Evolutionary conservation across 2,113 vertebrate genomes (phyloP), one percentile per base, ranked within the genome.

Genomic region (Psammodynastes pulverulentus): DNA sequence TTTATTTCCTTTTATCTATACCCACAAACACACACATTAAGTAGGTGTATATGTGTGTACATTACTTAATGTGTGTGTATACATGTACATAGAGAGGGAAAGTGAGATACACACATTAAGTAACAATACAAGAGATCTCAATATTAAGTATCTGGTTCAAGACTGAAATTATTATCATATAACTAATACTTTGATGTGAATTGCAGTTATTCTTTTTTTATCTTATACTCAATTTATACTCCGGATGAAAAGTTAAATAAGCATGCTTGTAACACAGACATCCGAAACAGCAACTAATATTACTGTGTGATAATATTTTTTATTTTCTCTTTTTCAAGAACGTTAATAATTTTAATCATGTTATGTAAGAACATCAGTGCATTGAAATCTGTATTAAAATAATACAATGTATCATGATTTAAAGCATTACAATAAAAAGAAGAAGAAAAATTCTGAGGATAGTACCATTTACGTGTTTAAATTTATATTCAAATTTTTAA

Each of bases 401-500:
- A 79, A 43, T 79, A 79, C 34, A 43, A 79, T 19, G 67, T 39
- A 9, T 79, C 34, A 39, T 39, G 34, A 79, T 39, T 79, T 39
- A 79, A 39, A 79, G 17, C 34, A 39, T 39, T 39, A 19, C 15
- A 79, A 39, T 72, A 34, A 72, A 19, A 79, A 39, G 34, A 79
- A 26, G 24, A 58, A 79, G 34, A 39, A 39, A 3, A 39, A 19
- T 39, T 79, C n/a, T 39, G 17, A 21, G 72, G 34, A 43, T 29
- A 93, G 67, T 84, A 67, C 39, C 45, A 92, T 94, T 93, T 89
- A 89, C 72, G 2, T 92, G 84, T 92, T 91, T 62, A 93, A 90
- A 87, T 34, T 67, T 67, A 15, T 67, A 67, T 67, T 67, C 62
- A 67, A 34, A 34, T 93, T 95, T 87, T 91, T 95, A 93, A 95